Base-by-base conservation (phyloP, 1,140 invertebrate genomes). In the Lasioglossum baleicum region DNA sequence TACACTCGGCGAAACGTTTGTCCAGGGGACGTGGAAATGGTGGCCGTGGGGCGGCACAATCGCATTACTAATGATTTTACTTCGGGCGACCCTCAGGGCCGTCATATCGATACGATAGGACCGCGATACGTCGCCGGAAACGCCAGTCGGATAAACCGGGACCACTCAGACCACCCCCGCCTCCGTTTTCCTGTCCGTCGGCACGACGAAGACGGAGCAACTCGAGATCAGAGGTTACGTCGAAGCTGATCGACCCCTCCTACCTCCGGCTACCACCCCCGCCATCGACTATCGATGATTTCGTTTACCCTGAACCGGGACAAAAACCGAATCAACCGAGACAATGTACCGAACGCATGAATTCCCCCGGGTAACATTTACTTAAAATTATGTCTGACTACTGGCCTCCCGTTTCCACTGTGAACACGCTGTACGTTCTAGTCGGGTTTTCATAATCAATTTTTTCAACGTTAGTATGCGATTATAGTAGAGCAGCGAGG, bases 1-100 rank as follows among this genome's bases (percentile, higher is more conserved):
- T 61, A 82, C 17, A 42, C 44, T 70, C 61, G 48, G 56, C 51
- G 48, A 48, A 31, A 70, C 26, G 63, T 72, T 85, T 82, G 58
- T 75, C 51, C 63, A 26, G 31, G 71, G 63, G 70, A 56, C 68
- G 40, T 65, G 53, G 65, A 65, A 68, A 72, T 53, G 70, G 78
- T 63, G 71, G 58, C 63, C 65, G 64, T 58, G 80, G 82, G 75
- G 63, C 63, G 68, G 79, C 81, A 89, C 89, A 90, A 91, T 92
- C 85, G 82, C 81, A 91, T 92, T 92, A 91, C 89, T 90, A 91
- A 91, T 92, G 89, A 92, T 89, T 91, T 91, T 88, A 90, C 86
- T 91, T 76, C 68, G 69, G 73, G 73, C 84, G 79, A 90, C 89
- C 86, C 88, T 89, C 85, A 84, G 79, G 75, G 75, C 80, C 68